These are phyloP conservation scores for Trachops cirrhosus DNA, from an alignment of 2,797 vertebrate species.

Conservation along the genomic window DNA sequence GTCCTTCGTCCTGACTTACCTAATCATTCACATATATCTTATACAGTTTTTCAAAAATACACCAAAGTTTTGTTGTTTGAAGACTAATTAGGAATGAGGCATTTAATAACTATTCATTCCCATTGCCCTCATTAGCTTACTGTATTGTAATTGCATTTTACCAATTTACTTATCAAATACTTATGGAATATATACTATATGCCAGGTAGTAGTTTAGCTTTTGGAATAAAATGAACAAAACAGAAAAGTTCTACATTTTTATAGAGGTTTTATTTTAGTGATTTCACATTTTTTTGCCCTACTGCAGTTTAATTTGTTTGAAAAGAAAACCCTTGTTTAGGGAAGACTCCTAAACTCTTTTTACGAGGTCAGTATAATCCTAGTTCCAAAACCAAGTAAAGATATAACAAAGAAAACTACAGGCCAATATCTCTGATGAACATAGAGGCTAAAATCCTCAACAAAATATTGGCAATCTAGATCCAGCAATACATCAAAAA, in stretches of 20 bases:
- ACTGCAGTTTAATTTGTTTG: background rate
- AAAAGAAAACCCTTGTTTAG: background rate
- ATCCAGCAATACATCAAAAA: background rate
- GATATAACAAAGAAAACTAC: background rate
- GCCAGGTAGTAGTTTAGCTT: background rate
- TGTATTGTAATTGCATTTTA: background rate
- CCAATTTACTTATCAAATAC: background rate
- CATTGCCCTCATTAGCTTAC: background rate
- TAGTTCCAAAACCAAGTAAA: background rate
- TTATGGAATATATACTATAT: background rate
- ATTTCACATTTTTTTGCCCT: slow-evolving; percentile 17
- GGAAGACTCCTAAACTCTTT: background rate
- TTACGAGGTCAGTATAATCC: background rate
- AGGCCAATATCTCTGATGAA: background rate
- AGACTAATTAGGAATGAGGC: background rate
- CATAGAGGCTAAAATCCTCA: background rate
- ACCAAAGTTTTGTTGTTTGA: background rate
- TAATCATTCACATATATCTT: background rate
- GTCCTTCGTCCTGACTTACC: background rate
- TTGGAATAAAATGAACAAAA: background rate
- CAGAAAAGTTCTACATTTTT: background rate
- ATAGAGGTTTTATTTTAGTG: background rate
- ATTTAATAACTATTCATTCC: background rate
- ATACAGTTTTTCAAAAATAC: background rate
- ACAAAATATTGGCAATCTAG: background rate